Percentiles rank a stretch among this genome's conserved stretches.
These are phyloP conservation scores for Litoditis marina DNA, from an alignment of 2,888 invertebrate species.

Conservation along the genomic window DNA sequence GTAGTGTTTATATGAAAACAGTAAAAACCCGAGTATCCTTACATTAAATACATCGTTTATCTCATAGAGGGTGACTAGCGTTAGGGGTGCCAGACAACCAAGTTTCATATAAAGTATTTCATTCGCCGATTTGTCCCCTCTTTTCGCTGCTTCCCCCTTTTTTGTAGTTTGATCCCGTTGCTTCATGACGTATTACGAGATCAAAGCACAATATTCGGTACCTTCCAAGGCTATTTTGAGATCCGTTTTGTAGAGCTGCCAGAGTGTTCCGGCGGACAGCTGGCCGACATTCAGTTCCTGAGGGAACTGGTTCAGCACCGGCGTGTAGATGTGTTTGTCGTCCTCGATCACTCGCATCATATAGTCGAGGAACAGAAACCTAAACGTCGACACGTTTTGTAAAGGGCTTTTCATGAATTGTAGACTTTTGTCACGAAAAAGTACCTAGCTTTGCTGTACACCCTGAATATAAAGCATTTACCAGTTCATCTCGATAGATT, in stretches of 20 bases:
- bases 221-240: constrained; percentile 90
- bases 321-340: constrained; percentile 94
- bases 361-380: constrained; percentile 44
- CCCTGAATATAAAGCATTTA: too few species aligned
- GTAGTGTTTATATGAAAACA: too few species aligned
- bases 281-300: constrained; percentile 92
- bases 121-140: too few species aligned
- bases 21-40: too few species aligned
- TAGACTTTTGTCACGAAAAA: background rate
- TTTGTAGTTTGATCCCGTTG: too few species aligned
- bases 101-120: too few species aligned
- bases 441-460: background rate
- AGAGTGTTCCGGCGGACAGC: constrained; percentile 94
- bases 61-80: too few species aligned
- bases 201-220: constrained; percentile 45
- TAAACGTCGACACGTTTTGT: background rate
- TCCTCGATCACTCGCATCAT: constrained; percentile 97
- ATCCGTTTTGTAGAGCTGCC: constrained; percentile 86
- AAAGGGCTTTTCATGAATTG: background rate
- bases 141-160: too few species aligned
- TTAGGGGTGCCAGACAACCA: too few species aligned
- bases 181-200: background rate
- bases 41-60: too few species aligned
- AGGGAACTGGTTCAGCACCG: constrained; percentile 83
- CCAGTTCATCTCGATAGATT: too few species aligned